phyloP scores from a whole-genome alignment of 2,888 invertebrate genomes.

The Apodemia duryi region DNA sequence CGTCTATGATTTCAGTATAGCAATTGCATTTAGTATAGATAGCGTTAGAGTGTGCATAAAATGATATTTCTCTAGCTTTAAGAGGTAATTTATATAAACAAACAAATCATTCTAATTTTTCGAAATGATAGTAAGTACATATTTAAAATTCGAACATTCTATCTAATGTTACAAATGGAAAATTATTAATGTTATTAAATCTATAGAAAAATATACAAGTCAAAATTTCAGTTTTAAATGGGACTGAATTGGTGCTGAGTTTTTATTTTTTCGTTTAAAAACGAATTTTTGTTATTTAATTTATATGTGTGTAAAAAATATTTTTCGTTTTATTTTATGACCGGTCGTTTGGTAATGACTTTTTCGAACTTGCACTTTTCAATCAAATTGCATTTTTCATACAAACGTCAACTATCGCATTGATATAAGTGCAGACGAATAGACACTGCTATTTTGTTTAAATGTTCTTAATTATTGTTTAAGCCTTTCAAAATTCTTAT shows the following conservation, averaged over 20 bases:
- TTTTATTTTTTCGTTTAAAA: conserved; percentile 20
- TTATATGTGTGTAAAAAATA: conserved; percentile 10
- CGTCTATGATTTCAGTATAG: neutral
- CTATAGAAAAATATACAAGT: conserved; percentile 12
- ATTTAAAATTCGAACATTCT: conserved; percentile 19
- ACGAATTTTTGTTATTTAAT: conserved; percentile 19
- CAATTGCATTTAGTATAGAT: conserved; percentile 9
- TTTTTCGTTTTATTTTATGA: conserved; percentile 16
- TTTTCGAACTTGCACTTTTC: neutral
- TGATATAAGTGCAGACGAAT: neutral
- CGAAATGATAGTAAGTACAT: neutral
- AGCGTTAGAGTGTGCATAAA: neutral
- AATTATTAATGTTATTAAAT: conserved; percentile 21
- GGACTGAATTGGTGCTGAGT: conserved; percentile 24
- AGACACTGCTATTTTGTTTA: no score
- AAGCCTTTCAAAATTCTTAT: no score
- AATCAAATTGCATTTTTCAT: no score
- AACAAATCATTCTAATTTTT: neutral
- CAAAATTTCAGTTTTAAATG: conserved; percentile 13
- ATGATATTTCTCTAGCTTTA: conserved; percentile 7
- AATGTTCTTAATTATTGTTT: no score
- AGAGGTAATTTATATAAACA: neutral
- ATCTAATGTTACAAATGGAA: conserved; percentile 19
- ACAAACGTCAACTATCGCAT: neutral
- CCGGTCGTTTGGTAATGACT: neutral